These are phyloP conservation scores for Trachelus troglodyta DNA, from an alignment of 2,888 invertebrate genomes.

Conservation along the genomic window DNA sequence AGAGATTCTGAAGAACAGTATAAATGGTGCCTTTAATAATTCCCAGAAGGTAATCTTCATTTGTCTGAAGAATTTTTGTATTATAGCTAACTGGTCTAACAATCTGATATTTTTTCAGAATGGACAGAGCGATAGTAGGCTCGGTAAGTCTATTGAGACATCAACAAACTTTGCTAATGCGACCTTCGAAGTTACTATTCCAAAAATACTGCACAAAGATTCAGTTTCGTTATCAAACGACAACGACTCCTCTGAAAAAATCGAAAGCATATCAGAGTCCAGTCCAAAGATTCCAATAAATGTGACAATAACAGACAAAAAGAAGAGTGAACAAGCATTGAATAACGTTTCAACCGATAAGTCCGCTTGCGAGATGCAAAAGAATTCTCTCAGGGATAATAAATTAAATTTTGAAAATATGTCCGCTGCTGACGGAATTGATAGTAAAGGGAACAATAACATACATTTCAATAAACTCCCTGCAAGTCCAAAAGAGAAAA, in stretches of 20 bases:
- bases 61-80: not conserved
- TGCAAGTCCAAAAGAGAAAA: constrained; percentile 39
- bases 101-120: constrained; percentile 42
- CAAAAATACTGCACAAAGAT: constrained; percentile 53
- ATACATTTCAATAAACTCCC: constrained; percentile 36
- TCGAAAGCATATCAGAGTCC: constrained; percentile 48
- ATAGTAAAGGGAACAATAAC: constrained; percentile 48
- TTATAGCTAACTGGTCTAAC: not conserved
- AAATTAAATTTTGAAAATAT: constrained; percentile 31
- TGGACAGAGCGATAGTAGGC: constrained; percentile 45
- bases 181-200: constrained; percentile 59
- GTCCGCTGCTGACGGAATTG: constrained; percentile 33
- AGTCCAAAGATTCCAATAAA: constrained; percentile 55
- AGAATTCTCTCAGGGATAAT: constrained; percentile 44
- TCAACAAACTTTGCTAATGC: constrained; percentile 51
- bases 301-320: constrained; percentile 60
- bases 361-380: constrained; percentile 23
- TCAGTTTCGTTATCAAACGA: constrained; percentile 47
- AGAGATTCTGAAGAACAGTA: constrained; percentile 59
- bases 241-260: constrained; percentile 51
- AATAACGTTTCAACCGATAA: constrained; percentile 28
- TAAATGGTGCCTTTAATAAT: constrained; percentile 56
- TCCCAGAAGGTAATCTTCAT: constrained; percentile 48
- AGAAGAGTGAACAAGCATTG: constrained; percentile 33
- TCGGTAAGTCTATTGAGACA: constrained; percentile 46